Evolutionary conservation across 1,140 invertebrate genomes (phyloP), one percentile per base, ranked within the genome.

Genomic region (Aphidius gifuensis): DNA sequence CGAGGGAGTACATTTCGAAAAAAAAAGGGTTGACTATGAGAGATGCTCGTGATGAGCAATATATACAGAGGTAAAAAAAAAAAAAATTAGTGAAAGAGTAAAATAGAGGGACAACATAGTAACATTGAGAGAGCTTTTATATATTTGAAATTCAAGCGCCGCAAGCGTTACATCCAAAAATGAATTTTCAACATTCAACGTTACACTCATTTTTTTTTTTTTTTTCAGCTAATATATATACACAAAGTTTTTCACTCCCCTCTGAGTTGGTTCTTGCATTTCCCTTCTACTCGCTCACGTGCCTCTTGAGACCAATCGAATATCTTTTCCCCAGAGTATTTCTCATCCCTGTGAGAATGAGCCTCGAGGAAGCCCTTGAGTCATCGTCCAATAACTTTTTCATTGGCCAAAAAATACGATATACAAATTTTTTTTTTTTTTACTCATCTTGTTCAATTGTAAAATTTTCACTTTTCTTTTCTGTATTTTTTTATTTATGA

Each of bases 81-180:
- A 32, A 32, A 32, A 32, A 32, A 32, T 32, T 32, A 8, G 39
- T 32, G 45, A n/a, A 5, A 16, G 55, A 32, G 16, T 40, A 57
- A 11, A 9, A 7, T 57, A 21, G 7, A 57, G 45, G 7, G 11
- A 45, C 5, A 9, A 39, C 4, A 44, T 45, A 59, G 23, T 53
- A 39, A 39, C 11, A 8, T 21, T 45, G 50, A 60, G 16, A 57
- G 45, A 42, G 45, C 49, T 32, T 56, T 4, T 40, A 32, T 57
- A 58, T 59, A 65, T 61, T 65, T 59, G 60, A 59, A 65, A 61
- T 62, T 58, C 59, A 57, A 55, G 55, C 44, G 55, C 60, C 54
- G 54, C 45, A n/a, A 47, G 58, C 58, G 16, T 16, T 40, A 55
- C 51, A 39, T 49, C 21, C 58, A 9, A 60, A 60, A 64, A 51